Evolutionary conservation across 2,888 invertebrate species (phyloP), one percentile per base, ranked within the genome.

Genomic region (Napeogenes inachia): DNA sequence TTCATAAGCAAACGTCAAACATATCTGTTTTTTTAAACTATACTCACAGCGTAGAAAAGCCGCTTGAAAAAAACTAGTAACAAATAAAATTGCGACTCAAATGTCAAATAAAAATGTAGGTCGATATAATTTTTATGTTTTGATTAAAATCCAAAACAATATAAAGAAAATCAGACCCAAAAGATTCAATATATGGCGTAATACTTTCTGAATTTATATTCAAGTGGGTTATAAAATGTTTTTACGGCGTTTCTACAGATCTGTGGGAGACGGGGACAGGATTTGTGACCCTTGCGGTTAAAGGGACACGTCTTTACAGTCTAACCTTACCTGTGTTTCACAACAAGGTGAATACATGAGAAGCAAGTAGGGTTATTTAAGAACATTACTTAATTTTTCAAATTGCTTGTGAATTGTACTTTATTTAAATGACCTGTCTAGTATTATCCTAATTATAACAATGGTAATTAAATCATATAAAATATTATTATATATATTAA

Each of bases 271-370:
- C 82, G 78, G 73, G 75, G 73, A 72, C 70, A 71, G 72, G 78
- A 84, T 84, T 84, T 83, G 81, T 79, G 76, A 76, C 71, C 69
- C 70, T 73, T 67, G 75, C 71, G 69, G 71, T 72, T 67, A 64
- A 67, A 65, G 68, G 71, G 63, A 65, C 60, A 69, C 42, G 12
- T 73, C 68, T 73, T 71, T 55, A 57, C 57, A 57, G 60, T 54
- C 61, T 53, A 35, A 61, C 38, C 21, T 69, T 66, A 64, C 64
- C 59, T 56, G 63, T 59, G 62, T 57, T 46, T 59, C 54, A 61
- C 30, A 50, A 50, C 8, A 30, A 50, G 10, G 30, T 5, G 50
- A 50, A 35, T 21, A 33, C 35, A 13, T 35, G 55, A 60, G 10
- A 46, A 47, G 46, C n/a, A 12, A 30, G 10, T 10, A 4, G 8